Evolutionary conservation across 2,888 invertebrate species (phyloP).

Genomic region (Schrankia costaestrigalis): DNA sequence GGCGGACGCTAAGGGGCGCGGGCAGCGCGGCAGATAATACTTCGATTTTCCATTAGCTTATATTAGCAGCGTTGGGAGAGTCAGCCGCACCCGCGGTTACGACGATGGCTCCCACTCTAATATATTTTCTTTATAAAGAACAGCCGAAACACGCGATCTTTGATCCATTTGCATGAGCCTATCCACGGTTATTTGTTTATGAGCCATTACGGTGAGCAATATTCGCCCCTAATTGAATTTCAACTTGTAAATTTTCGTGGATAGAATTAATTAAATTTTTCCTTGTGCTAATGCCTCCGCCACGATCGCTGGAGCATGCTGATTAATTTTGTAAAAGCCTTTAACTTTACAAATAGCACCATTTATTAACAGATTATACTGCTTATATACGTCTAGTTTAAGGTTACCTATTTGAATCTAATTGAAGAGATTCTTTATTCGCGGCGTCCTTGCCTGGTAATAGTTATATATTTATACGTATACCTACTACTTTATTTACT

Average conservation of each 20-base stretch:
- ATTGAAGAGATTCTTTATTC: too few relatives aligned
- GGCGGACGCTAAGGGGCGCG: conserved; percentile 33
- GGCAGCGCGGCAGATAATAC: conserved; percentile 62
- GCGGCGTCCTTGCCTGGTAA: too few relatives aligned
- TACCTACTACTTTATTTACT: too few relatives aligned
- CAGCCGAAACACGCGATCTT: conserved; percentile 75
- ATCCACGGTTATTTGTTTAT: conserved; percentile 67
- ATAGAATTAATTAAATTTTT: conserved; percentile 69
- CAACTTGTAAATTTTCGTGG: conserved; percentile 66
- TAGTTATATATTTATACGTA: too few relatives aligned
- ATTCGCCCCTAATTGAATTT: conserved; percentile 71
- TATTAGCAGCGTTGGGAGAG: conserved; percentile 74
- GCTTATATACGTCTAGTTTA: conserved; percentile 24
- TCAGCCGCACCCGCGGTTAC: conserved; percentile 60
- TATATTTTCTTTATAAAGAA: conserved; percentile 75
- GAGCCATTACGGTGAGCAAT: conserved; percentile 62
- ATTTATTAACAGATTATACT: conserved; percentile 47
- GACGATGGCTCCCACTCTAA: conserved; percentile 62
- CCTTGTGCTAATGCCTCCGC: conserved; percentile 44
- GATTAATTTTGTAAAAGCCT: conserved; percentile 60
- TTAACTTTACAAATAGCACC: conserved; percentile 54
- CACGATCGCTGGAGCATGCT: conserved; percentile 44
- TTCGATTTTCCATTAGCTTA: conserved; percentile 79
- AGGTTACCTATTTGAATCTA: too few relatives aligned
- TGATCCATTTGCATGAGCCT: conserved; percentile 73